A percentile compares a stretch with the other conserved stretches of the same genome.
These are phyloP conservation scores for Drosophila quinaria DNA, from an alignment of 2,888 invertebrate genomes.

Conservation along the genomic window DNA sequence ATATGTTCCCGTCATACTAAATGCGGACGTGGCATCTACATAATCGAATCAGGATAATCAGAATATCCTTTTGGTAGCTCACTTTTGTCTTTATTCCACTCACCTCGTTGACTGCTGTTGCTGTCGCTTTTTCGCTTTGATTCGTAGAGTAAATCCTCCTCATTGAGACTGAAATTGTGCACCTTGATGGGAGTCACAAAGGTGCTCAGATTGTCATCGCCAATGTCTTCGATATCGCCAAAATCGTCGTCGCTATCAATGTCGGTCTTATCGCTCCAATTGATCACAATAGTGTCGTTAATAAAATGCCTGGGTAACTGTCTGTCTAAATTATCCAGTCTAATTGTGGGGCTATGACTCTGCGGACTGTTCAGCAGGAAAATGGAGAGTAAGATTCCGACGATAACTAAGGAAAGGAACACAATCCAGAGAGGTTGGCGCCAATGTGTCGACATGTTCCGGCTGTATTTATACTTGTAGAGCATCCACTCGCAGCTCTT, in stretches of 20 bases:
- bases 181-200: constrained; percentile 88
- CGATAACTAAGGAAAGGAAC: constrained; percentile 33
- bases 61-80: background rate
- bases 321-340: constrained; percentile 10
- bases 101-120: constrained; percentile 68
- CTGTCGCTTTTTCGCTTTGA: constrained; percentile 81
- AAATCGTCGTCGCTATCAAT: constrained; percentile 58
- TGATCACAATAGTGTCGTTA: constrained; percentile 69
- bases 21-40: constrained; percentile 76
- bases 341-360: constrained; percentile 18
- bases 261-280: constrained; percentile 65
- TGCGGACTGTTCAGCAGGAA: constrained; percentile 40
- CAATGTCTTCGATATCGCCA: constrained; percentile 65
- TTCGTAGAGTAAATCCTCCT: constrained; percentile 87
- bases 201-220: constrained; percentile 84
- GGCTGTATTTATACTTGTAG: constrained; percentile 74
- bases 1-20: constrained; percentile 89
- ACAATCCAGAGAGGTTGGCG: constrained; percentile 70
- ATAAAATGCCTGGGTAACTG: constrained; percentile 53
- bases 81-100: constrained; percentile 9
- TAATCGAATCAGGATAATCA: constrained; percentile 21
- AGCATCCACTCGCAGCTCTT: constrained; percentile 83
- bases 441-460: constrained; percentile 83
- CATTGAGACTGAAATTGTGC: constrained; percentile 87
- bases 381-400: constrained; percentile 15